Evolutionary conservation across 2,797 vertebrate species (phyloP).

Genomic region (Oreochromis grahami): DNA sequence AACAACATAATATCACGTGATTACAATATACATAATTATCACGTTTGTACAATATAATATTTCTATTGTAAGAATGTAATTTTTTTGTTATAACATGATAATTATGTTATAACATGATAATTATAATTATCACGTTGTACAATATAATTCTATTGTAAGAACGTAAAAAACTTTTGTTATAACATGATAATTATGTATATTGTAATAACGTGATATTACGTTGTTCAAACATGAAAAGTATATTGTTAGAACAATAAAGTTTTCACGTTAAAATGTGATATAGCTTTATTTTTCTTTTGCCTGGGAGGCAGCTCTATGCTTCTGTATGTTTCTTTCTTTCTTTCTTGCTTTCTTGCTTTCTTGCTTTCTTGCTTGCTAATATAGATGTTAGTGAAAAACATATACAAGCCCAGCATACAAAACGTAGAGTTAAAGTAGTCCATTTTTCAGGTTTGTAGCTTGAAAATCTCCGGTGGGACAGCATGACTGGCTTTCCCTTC

Average conservation of each 20-base stretch:
- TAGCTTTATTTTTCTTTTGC: neutral
- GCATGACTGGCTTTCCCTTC: neutral
- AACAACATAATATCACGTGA: neutral
- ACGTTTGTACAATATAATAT: neutral
- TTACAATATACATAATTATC: neutral
- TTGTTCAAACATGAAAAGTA: rapidly evolving
- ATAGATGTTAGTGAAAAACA: rapidly evolving
- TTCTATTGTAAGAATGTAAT: neutral
- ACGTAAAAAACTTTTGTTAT: neutral
- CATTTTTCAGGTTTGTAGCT: rapidly evolving
- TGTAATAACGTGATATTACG: neutral
- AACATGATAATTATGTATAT: neutral
- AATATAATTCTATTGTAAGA: neutral
- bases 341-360: neutral
- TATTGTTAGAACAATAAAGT: neutral
- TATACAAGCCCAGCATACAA: neutral
- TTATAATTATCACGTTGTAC: neutral
- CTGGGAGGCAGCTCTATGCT: neutral
- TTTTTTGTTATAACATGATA: neutral
- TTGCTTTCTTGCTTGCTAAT: neutral
- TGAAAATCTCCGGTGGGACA: neutral
- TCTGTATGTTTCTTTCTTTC: neutral
- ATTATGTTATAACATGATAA: no score
- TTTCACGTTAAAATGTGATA: neutral
- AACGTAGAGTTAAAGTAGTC: neutral